These are phyloP conservation scores for Brienomyrus brachyistius DNA, from an alignment of 2,113 vertebrate species.

Conservation along the genomic window DNA sequence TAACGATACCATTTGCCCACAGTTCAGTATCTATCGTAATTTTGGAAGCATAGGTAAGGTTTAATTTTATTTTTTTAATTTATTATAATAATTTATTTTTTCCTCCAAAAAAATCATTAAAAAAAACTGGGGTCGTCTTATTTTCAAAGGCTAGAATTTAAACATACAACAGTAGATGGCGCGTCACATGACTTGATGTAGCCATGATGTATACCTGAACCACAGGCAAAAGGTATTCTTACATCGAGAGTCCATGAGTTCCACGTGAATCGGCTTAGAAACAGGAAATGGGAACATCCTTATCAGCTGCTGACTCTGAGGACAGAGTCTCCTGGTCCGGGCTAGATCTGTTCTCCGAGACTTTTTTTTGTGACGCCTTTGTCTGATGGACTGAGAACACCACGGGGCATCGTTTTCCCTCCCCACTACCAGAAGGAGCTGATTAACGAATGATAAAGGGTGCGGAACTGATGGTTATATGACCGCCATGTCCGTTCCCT, in stretches of 20 bases:
- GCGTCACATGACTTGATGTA: neutral
- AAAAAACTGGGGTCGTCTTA: neutral
- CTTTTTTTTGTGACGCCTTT: neutral
- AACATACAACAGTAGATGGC: neutral
- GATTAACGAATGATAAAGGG: slow-evolving; percentile 10
- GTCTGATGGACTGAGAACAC: neutral
- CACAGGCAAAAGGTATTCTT: neutral
- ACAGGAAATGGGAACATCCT: neutral
- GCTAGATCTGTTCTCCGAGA: neutral
- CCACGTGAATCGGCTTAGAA: neutral
- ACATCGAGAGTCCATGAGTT: neutral
- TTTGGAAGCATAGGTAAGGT: neutral
- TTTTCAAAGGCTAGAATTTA: neutral
- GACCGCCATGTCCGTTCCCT: slow-evolving; percentile 33
- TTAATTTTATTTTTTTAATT: neutral
- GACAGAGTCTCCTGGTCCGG: neutral
- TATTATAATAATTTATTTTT: no score
- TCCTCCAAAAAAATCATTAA: neutral
- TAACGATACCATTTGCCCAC: neutral
- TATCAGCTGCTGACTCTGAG: neutral
- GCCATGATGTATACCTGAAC: neutral
- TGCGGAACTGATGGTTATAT: slow-evolving; percentile 31
- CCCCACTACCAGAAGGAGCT: slow-evolving; percentile 22
- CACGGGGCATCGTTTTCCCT: neutral
- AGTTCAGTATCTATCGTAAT: neutral